A percentile compares a stretch with the other conserved stretches of the same genome.
Conservation (phyloP, 2,113 vertebrate species). For the Austrofundulus limnaeus region DNA sequence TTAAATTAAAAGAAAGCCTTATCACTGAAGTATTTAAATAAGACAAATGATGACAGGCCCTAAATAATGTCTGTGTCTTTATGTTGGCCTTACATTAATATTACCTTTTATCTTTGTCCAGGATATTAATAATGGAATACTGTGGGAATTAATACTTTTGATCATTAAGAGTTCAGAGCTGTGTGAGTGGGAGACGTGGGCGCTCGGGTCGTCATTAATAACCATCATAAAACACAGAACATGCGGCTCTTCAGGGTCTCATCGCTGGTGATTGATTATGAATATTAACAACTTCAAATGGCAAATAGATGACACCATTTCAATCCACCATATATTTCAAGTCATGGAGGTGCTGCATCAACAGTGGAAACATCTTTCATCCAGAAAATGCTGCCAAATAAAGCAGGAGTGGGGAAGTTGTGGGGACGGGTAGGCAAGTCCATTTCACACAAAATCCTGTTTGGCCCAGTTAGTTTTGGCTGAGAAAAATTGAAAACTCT, state of each 20-base stretch:
- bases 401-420: not conserved
- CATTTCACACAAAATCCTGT: not conserved
- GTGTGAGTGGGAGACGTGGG: constrained; percentile 50
- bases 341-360: constrained; percentile 26
- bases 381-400: constrained; percentile 8
- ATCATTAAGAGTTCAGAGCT: constrained; percentile 71
- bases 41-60: constrained; percentile 73
- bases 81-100: constrained; percentile 72
- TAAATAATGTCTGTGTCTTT: constrained; percentile 73
- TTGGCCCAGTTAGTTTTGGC: not conserved
- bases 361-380: constrained; percentile 48
- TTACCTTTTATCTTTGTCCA: constrained; percentile 72
- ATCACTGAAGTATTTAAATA: constrained; percentile 75
- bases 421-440: not conserved
- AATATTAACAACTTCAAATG: constrained; percentile 56
- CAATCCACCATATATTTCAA: constrained; percentile 33
- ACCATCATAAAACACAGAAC: constrained; percentile 52
- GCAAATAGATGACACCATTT: constrained; percentile 56
- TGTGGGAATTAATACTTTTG: constrained; percentile 75
- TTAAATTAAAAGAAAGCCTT: constrained; percentile 75
- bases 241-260: constrained; percentile 35
- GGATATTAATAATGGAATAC: constrained; percentile 79
- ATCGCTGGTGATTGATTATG: constrained; percentile 55
- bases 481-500: too few species aligned
- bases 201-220: constrained; percentile 64